Base-by-base conservation (phyloP, 2,797 vertebrate genomes). In the Tiaroga cobitis region DNA sequence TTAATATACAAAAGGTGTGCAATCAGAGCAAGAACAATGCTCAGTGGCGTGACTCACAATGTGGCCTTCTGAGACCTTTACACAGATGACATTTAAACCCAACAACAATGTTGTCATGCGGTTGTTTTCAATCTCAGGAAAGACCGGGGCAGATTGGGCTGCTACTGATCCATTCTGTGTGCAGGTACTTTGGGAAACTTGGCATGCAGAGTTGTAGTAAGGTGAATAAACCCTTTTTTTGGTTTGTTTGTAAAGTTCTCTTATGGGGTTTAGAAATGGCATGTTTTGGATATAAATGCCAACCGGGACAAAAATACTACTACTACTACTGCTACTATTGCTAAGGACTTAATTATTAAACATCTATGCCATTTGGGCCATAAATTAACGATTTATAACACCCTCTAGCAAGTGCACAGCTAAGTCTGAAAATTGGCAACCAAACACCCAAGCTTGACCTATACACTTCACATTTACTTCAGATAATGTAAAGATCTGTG, bases 81-180 rank as follows among this genome's bases (percentile, higher is more conserved):
- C 70, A 74, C 81, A 70, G 56, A 18, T 34, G 70, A 51, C 29
- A 24, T n/a, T 41, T 67, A n/a, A 37, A 76, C 16, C 6, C 29
- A 68, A 76, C 59, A 76, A 83, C 15, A 67, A 76, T 68, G 73
- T 19, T 83, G 61, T 83, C 54, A 83, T 83, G 81, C 21, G 8
- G 15, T 21, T 68, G 61, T 83, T 68, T 54, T 76, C 56, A 51
- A 49, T 61, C 81, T 65, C 54, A 34, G 37, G 69, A 61, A 49
- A 51, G 32, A n/a, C 41, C 41, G 18, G 39, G 8, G 32, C n/a
- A 7, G 54, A 61, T 56, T 41, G 37, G 61, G 26, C n/a, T 29
- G 39, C 72, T 13, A 24, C 69, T 32, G 65, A n/a, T 10, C 79
- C 18, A 26, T 10, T 46, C 69, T 46, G 21, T 8, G 11, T 63